These are phyloP conservation scores for Stenotaenia linearis DNA, from an alignment of 2,888 invertebrate genomes.

Conservation along the genomic window DNA sequence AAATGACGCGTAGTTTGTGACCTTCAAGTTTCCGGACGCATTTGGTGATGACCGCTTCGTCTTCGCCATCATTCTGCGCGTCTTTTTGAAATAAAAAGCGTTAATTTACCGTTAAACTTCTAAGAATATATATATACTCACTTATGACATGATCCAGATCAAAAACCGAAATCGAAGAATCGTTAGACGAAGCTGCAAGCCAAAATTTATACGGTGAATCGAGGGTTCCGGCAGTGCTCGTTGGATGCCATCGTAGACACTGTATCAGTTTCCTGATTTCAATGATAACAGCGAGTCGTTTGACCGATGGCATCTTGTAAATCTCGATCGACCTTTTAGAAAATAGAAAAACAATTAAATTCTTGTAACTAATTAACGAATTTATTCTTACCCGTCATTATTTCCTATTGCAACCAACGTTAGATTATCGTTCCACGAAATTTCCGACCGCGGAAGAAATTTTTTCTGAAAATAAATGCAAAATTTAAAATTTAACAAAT, in stretches of 20 bases:
- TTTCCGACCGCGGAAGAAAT: conserved; percentile 49
- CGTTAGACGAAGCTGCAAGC: conserved; percentile 59
- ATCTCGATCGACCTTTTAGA: conserved; percentile 47
- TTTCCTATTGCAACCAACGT: conserved; percentile 59
- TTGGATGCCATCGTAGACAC: conserved; percentile 66
- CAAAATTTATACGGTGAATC: conserved; percentile 58
- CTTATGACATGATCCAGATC: conserved; percentile 40
- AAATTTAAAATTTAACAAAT: neutral
- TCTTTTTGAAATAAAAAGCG: neutral
- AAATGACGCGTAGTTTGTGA: conserved; percentile 56
- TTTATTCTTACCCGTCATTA: conserved; percentile 54
- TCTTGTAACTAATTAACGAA: neutral
- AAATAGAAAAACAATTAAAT: neutral
- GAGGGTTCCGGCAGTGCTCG: conserved; percentile 52
- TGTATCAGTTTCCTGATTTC: conserved; percentile 60
- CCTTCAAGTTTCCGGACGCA: conserved; percentile 41
- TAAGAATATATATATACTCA: neutral
- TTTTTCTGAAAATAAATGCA: conserved; percentile 37
- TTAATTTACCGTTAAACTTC: neutral
- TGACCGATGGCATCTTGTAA: conserved; percentile 43
- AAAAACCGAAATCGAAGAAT: conserved; percentile 53
- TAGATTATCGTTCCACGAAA: conserved; percentile 59
- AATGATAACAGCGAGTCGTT: conserved; percentile 49
- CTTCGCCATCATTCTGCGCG: neutral
- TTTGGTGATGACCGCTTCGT: neutral